A percentile compares a stretch with the other conserved stretches of the same genome.
Conservation (phyloP, 2,797 vertebrate species). For the Pseudocheirus occidentalis region DNA sequence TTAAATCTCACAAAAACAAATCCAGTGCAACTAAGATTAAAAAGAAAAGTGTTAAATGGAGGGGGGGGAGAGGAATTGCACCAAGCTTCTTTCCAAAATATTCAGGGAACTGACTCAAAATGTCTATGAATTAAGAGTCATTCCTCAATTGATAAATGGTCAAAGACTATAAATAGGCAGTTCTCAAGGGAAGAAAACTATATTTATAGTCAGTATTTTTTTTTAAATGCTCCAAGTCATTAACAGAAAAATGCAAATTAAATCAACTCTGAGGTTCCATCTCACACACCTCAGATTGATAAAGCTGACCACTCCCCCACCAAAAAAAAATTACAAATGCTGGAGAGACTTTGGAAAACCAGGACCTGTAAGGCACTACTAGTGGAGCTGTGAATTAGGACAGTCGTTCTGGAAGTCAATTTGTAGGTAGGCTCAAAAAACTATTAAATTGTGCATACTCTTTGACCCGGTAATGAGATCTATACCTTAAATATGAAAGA, state of each 20-base stretch:
- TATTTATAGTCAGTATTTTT: background rate
- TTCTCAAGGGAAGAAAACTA: background rate
- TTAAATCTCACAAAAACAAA: background rate
- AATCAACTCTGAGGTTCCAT: background rate
- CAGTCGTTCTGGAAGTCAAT: background rate
- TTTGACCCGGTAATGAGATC: background rate
- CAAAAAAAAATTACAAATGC: background rate
- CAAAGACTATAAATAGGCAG: background rate
- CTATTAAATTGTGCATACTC: background rate
- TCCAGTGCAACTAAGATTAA: background rate
- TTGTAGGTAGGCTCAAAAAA: background rate
- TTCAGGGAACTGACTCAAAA: background rate
- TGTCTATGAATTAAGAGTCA: background rate
- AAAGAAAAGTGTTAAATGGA: background rate
- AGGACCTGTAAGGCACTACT: background rate
- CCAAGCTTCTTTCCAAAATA: background rate
- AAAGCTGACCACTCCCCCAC: background rate
- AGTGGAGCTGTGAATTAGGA: background rate
- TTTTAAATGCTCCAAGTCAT: background rate
- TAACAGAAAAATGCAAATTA: background rate
- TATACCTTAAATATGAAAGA: background rate
- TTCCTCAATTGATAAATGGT: background rate
- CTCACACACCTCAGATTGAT: background rate
- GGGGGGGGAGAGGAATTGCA: background rate
- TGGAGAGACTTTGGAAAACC: background rate